A percentile compares a stretch with the other conserved stretches of the same genome.
These are phyloP conservation scores for Frankliniella fusca DNA, from an alignment of 2,888 invertebrate species.

Conservation along the genomic window DNA sequence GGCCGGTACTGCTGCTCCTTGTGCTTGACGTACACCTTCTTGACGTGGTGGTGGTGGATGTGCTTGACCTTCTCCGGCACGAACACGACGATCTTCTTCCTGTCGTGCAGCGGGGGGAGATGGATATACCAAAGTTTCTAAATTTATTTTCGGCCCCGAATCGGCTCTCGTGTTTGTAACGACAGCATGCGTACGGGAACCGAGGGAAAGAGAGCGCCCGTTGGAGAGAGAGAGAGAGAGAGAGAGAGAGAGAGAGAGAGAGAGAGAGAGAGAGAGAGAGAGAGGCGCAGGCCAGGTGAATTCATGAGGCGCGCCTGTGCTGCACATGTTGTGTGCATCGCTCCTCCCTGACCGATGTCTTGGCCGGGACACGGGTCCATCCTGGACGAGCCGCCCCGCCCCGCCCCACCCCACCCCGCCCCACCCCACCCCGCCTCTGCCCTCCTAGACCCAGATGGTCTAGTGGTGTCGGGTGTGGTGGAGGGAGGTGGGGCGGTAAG, in stretches of 20 bases:
- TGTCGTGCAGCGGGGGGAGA: constrained; percentile 33
- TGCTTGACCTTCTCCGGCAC: constrained; percentile 43
- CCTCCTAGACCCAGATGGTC: not conserved
- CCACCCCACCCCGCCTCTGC: not conserved
- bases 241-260: not conserved
- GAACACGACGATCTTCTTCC: constrained; percentile 42
- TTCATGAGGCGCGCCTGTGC: not conserved
- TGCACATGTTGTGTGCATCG: not conserved
- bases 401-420: no score
- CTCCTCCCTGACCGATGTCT: not conserved
- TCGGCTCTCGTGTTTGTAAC: not conserved
- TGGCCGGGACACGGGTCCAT: not conserved
- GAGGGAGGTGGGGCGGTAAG: not conserved
- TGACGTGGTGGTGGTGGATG: constrained; percentile 42
- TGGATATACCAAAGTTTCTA: no score
- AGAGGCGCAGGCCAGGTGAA: not conserved
- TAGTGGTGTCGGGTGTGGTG: not conserved
- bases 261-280: not conserved
- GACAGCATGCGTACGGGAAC: not conserved
- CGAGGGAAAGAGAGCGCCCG: not conserved
- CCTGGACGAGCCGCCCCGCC: no score
- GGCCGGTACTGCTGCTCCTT: constrained; percentile 29
- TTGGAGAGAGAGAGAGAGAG: not conserved
- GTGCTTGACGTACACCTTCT: constrained; percentile 41
- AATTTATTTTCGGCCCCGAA: no score